Conservation (phyloP, 2,797 vertebrate species). For the Strix occidentalis region DNA sequence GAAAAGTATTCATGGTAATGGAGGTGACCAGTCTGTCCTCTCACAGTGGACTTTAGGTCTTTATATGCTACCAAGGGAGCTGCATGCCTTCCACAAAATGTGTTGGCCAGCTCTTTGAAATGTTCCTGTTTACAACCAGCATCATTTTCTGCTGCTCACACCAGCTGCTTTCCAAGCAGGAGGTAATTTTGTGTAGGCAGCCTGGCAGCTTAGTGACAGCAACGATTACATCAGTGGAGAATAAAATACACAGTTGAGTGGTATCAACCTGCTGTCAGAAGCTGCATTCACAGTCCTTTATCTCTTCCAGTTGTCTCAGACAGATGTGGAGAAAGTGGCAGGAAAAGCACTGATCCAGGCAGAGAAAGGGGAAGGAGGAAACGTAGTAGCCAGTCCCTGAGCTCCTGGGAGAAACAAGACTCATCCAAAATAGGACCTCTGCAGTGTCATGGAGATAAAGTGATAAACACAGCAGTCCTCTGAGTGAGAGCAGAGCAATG, state of each 20-base stretch:
- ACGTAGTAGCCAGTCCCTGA: fast-evolving
- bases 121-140: not conserved
- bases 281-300: not conserved
- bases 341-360: not conserved
- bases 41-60: not conserved
- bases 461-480: not conserved
- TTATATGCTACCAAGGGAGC: not conserved
- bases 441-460: fast-evolving
- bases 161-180: not conserved
- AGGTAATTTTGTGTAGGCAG: not conserved
- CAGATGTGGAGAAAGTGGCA: fast-evolving
- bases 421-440: not conserved
- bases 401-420: not conserved
- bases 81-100: not conserved
- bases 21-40: not conserved
- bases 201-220: not conserved
- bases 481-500: fast-evolving
- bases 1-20: not conserved
- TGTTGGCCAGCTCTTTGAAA: not conserved
- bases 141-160: not conserved
- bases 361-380: not conserved
- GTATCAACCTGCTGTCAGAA: not conserved
- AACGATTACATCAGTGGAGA: not conserved
- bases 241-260: not conserved
- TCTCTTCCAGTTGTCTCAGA: not conserved